phyloP scores from a whole-genome alignment of 2,113 vertebrate genomes.

The Laticauda colubrina region DNA sequence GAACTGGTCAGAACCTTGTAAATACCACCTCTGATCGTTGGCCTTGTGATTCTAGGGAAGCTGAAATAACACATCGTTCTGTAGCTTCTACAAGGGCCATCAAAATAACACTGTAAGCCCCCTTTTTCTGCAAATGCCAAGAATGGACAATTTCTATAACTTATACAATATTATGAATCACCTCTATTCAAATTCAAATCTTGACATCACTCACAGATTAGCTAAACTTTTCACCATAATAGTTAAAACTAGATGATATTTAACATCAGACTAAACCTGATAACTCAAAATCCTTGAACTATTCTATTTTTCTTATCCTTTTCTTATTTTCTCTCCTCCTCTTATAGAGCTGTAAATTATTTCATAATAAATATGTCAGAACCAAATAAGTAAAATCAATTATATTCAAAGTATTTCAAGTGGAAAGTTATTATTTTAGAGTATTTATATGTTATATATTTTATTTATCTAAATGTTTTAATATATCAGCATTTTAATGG shows the following conservation, averaged over 20 bases:
- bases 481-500: neutral
- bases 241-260: neutral
- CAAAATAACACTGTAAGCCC: neutral
- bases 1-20: no score
- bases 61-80: neutral
- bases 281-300: neutral
- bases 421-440: neutral
- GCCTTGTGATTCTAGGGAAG: neutral
- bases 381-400: neutral
- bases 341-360: neutral
- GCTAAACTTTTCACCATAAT: neutral
- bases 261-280: neutral
- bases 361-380: neutral
- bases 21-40: neutral
- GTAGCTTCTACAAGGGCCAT: neutral
- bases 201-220: neutral
- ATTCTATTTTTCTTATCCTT: neutral
- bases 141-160: neutral
- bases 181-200: neutral
- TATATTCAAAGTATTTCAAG: neutral
- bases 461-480: neutral
- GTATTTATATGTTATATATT: neutral
- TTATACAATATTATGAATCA: neutral
- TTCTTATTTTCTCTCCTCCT: neutral
- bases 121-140: neutral